phyloP scores from a whole-genome alignment of 2,113 vertebrate genomes.

The Notarius lentiginosus region DNA sequence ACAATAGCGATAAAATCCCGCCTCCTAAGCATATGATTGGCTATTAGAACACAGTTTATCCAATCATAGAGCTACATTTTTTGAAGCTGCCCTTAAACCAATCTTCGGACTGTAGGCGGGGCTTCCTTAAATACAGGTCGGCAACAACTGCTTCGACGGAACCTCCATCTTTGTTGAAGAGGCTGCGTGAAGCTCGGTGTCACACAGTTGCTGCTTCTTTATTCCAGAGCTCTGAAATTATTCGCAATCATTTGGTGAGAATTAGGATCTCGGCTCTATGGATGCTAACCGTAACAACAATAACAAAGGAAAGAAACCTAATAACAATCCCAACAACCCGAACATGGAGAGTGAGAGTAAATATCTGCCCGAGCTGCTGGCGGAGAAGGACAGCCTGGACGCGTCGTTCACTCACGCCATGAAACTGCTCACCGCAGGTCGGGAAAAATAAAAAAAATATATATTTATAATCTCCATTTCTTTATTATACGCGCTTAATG shows the following conservation, averaged over 20 bases:
- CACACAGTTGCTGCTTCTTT: no score
- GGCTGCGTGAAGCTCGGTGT: background rate
- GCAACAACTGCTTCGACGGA: background rate
- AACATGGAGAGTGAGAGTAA: slow-evolving; percentile 92
- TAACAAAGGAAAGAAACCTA: slow-evolving; percentile 47
- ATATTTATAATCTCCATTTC: background rate
- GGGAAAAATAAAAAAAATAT: background rate
- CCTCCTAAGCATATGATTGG: background rate
- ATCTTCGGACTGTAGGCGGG: background rate
- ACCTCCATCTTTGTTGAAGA: slow-evolving; percentile 21
- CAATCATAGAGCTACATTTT: background rate
- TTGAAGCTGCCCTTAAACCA: background rate
- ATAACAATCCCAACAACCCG: background rate
- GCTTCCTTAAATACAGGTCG: background rate
- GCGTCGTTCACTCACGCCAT: slow-evolving; percentile 94
- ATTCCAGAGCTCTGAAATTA: background rate
- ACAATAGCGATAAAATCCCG: background rate
- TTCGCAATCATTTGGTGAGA: no score
- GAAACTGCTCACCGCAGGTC: slow-evolving; percentile 81
- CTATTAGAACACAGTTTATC: background rate
- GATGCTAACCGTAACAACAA: slow-evolving; percentile 35
- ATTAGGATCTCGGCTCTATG: background rate
- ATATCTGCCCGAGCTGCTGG: slow-evolving; percentile 92
- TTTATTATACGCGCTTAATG: background rate
- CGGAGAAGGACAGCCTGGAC: slow-evolving; percentile 94